These are phyloP conservation scores for Diplodus puntazzo DNA, from an alignment of 2,797 vertebrate genomes.

Conservation along the genomic window DNA sequence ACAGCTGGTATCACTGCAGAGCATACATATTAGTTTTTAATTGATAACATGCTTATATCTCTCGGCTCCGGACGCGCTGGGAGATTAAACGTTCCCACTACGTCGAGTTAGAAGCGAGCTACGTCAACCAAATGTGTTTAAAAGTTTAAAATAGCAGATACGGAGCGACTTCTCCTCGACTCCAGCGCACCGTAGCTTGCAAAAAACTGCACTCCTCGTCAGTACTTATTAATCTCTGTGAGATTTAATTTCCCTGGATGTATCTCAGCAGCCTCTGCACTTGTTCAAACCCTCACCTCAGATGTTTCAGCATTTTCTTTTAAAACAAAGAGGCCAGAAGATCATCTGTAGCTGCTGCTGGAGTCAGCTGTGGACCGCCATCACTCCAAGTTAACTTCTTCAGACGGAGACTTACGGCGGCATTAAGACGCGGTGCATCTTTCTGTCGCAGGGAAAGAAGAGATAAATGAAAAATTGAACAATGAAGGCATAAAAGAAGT, in stretches of 20 bases:
- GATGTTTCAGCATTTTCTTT: neutral
- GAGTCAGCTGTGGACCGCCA: neutral
- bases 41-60: neutral
- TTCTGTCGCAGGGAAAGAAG: conserved; percentile 12
- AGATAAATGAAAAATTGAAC: conserved; percentile 62
- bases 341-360: neutral
- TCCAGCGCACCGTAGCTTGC: neutral
- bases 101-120: no score
- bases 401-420: conserved; percentile 36
- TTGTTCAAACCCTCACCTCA: neutral
- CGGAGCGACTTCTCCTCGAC: no score
- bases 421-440: conserved; percentile 15
- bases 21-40: conserved; percentile 8
- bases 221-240: neutral
- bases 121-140: neutral
- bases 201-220: neutral
- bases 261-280: neutral
- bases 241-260: neutral
- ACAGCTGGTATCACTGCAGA: conserved; percentile 2
- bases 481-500: conserved; percentile 64
- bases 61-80: neutral
- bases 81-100: neutral
- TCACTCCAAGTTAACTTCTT: conserved; percentile 51
- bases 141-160: neutral
- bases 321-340: conserved; percentile 4